These are phyloP conservation scores for Zosterops pallidus DNA, from an alignment of 2,113 vertebrate species.

Conservation along the genomic window DNA sequence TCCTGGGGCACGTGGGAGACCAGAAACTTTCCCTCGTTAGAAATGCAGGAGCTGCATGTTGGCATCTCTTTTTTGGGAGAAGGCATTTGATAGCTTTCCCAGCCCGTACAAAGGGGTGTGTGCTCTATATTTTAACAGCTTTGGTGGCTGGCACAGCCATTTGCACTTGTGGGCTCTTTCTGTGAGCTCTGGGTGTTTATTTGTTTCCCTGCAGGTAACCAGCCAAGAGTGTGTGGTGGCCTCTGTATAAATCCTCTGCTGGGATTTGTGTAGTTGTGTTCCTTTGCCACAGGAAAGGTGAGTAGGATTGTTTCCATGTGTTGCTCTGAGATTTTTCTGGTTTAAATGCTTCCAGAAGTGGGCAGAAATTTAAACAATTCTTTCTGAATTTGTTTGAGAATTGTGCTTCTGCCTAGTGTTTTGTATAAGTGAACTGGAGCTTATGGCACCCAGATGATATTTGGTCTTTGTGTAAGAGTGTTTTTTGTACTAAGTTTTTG, in stretches of 20 bases:
- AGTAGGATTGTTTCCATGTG: conserved; percentile 38
- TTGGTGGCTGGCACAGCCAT: not conserved
- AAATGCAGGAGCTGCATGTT: not conserved
- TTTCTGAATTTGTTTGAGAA: not conserved
- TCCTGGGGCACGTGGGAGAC: not conserved
- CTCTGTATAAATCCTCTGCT: not conserved
- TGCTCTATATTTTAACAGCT: not conserved
- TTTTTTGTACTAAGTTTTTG: not conserved
- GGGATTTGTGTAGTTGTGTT: not conserved
- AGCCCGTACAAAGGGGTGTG: fast-evolving
- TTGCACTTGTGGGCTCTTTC: not conserved
- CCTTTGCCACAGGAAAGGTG: conserved; percentile 5
- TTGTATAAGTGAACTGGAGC: not conserved
- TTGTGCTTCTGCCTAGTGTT: not conserved
- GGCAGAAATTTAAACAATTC: not conserved
- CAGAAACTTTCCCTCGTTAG: not conserved
- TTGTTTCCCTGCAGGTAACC: conserved; percentile 20
- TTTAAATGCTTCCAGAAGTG: not conserved
- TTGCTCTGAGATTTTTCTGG: not conserved
- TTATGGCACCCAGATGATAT: not conserved
- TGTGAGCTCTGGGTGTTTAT: not conserved
- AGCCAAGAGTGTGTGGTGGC: not conserved
- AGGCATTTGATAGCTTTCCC: not conserved
- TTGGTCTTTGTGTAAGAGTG: not conserved
- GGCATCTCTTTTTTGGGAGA: not conserved